A percentile compares a stretch with the other conserved stretches of the same genome.
Conservation (phyloP, 2,888 invertebrate species). For the Myopa tessellatipennis region DNA sequence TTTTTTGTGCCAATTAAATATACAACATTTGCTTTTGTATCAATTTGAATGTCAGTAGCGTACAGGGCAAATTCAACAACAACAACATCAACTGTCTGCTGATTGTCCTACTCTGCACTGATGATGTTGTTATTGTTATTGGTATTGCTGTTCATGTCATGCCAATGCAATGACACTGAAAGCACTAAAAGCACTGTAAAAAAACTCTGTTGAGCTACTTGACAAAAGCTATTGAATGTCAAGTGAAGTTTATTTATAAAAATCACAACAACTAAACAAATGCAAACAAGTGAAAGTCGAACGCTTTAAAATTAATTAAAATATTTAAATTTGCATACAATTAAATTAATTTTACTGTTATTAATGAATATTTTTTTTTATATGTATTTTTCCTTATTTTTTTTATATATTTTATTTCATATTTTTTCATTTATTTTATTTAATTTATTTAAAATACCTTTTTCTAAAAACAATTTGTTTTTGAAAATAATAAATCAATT, state of each 20-base stretch:
- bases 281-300: conserved; percentile 24
- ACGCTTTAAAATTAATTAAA: neutral
- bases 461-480: too few relatives aligned
- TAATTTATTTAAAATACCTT: neutral
- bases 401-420: too few relatives aligned
- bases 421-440: too few relatives aligned
- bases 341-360: too few relatives aligned
- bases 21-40: conserved; percentile 7
- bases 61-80: conserved; percentile 25
- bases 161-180: conserved; percentile 19
- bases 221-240: conserved; percentile 38
- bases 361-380: too few relatives aligned
- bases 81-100: conserved; percentile 19
- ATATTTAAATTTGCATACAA: neutral
- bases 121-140: neutral
- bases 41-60: conserved; percentile 28
- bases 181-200: neutral
- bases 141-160: neutral
- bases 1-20: conserved; percentile 25
- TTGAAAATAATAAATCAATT: too few relatives aligned
- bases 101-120: neutral
- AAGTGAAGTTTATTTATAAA: conserved; percentile 34
- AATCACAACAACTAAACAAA: neutral
- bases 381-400: too few relatives aligned
- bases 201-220: conserved; percentile 8